Base-by-base conservation (phyloP, 2,888 invertebrate species). In the Elysia crispata region DNA sequence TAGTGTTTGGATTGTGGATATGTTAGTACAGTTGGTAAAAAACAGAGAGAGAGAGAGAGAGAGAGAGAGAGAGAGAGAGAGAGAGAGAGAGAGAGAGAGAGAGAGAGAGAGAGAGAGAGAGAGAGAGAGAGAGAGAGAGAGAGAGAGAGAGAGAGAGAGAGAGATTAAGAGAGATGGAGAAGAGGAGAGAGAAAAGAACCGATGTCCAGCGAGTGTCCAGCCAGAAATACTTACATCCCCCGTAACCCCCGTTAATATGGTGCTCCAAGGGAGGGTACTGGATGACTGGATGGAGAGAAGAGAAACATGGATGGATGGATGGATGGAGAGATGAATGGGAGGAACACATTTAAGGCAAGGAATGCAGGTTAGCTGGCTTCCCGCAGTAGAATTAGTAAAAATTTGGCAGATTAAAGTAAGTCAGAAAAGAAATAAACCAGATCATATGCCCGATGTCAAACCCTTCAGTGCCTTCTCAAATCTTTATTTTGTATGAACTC, bases 211-310 rank as follows among this genome's bases (percentile, higher is more conserved):
- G n/a, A n/a, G n/a, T n/a, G n/a, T n/a, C n/a, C n/a, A 20, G 57
- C 18, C 20, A 25, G 33, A 11, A 13, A 79, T 91, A 92, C 92
- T 93, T 93, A 93, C 95, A 95, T 86, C 90, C 89, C 83, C 90
- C 90, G 82, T 90, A 95, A 86, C 89, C 89, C 83, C 90, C 90
- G 82, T 90, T 90, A 77, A 89, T 83, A 85, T 89, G 89, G 82
- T 89, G 86, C 83, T 87, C 87, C 88, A 90, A 82, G 72, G 89
- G 90, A 85, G 90, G 89, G 84, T 89, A 90, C 81, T 89, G 89
- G 82, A 89, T 86, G 84, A 91, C 91, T 91, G 87, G 73, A 83
- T 83, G 87, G 85, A 83, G 20, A 82, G 62, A 81, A 33, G 60
- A 79, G 23, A 76, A 69, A 70, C 23, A 76, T 41, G 76, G 23